Percentiles rank a stretch among this genome's conserved stretches.
Conservation (phyloP, 2,888 invertebrate species). For the Coelogynopora nodosa region DNA sequence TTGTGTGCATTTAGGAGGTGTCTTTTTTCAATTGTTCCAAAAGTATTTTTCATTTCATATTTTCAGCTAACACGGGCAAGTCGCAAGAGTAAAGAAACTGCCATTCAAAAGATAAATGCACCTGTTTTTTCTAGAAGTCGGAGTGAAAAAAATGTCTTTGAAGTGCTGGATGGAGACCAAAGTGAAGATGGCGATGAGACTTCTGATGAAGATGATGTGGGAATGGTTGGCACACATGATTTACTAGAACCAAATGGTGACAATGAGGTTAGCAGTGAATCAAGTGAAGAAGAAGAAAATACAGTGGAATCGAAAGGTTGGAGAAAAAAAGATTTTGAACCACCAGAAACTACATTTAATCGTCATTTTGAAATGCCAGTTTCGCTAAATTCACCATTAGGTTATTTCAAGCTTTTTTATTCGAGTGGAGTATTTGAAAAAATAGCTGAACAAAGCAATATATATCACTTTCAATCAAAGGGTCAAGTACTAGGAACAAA, state of each 20-base stretch:
- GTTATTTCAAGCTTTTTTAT: slow-evolving; percentile 45
- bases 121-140: neutral
- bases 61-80: neutral
- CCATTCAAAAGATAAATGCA: neutral
- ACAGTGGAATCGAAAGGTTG: slow-evolving; percentile 26
- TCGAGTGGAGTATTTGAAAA: slow-evolving; percentile 40
- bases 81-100: neutral
- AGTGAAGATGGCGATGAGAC: neutral
- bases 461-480: slow-evolving; percentile 43
- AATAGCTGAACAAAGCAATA: slow-evolving; percentile 45
- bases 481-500: slow-evolving; percentile 43
- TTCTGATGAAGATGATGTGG: neutral
- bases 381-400: slow-evolving; percentile 36
- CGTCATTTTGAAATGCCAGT: slow-evolving; percentile 41
- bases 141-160: neutral
- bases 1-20: no score
- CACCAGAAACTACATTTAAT: slow-evolving; percentile 38
- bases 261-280: neutral
- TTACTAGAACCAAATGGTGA: neutral
- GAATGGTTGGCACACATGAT: neutral
- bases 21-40: no score
- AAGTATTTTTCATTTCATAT: neutral
- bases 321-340: slow-evolving; percentile 32
- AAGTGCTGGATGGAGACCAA: slow-evolving; percentile 4
- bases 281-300: slow-evolving; percentile 10